Percentiles rank a stretch among this genome's conserved stretches.
phyloP scores from a whole-genome alignment of 64 coral and sea anemone species.

The Stylophora pistillata region DNA sequence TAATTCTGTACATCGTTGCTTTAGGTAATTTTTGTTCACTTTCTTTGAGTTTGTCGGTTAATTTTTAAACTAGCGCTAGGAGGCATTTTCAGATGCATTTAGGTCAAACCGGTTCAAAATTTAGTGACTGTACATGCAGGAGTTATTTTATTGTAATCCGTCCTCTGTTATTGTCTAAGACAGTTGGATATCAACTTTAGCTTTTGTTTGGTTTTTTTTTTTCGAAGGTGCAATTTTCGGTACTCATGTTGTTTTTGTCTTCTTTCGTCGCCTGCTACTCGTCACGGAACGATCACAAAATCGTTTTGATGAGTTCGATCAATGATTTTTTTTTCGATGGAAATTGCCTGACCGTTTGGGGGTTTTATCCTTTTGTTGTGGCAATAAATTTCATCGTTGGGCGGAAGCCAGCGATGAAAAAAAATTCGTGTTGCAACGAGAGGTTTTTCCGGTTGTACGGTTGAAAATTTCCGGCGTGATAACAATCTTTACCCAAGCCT shows the following conservation, averaged over 20 bases:
- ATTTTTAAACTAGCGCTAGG: too few relatives aligned
- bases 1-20: too few relatives aligned
- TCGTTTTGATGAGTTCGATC: not conserved
- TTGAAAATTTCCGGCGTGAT: not conserved
- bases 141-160: too few relatives aligned
- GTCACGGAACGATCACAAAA: conserved; percentile 16
- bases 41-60: too few relatives aligned
- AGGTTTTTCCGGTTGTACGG: conserved; percentile 11
- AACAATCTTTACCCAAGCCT: not conserved
- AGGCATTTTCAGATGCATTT: not conserved
- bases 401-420: conserved; percentile 19
- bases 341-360: not conserved
- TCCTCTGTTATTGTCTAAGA: not conserved
- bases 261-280: not conserved
- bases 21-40: too few relatives aligned
- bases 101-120: not conserved
- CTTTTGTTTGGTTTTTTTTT: not conserved
- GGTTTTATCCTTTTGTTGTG: not conserved
- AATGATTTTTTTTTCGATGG: not conserved
- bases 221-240: not conserved
- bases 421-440: conserved; percentile 9
- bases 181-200: not conserved
- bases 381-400: conserved; percentile 11
- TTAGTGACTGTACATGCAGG: not conserved
- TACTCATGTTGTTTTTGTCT: not conserved